These are phyloP conservation scores for Scolopax bukidnonensis DNA, from an alignment of 2,797 vertebrate species.

Conservation along the genomic window DNA sequence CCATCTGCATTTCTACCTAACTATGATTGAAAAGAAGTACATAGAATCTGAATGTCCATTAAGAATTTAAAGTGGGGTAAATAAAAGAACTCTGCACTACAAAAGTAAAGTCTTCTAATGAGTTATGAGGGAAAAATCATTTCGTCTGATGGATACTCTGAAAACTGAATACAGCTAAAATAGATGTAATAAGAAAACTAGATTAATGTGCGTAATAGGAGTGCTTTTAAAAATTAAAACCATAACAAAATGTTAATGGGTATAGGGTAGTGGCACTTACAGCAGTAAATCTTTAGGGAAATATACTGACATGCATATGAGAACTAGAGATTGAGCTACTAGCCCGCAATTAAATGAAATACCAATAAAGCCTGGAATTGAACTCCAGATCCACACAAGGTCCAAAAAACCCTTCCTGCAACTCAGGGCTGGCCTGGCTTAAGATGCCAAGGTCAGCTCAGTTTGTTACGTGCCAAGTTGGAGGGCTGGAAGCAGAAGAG, in stretches of 20 bases:
- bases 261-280: background rate
- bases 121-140: background rate
- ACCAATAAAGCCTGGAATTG: background rate
- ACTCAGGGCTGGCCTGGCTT: background rate
- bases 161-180: background rate
- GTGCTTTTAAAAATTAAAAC: conserved; percentile 36
- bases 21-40: background rate
- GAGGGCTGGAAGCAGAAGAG: background rate
- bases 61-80: background rate
- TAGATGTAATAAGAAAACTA: background rate
- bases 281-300: background rate
- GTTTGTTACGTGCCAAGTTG: background rate
- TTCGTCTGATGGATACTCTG: background rate
- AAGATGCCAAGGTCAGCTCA: background rate
- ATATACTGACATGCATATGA: rapidly evolving
- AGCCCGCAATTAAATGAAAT: background rate
- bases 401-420: background rate
- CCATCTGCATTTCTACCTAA: background rate
- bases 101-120: background rate
- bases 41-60: background rate
- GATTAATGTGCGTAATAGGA: background rate
- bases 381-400: rapidly evolving
- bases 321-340: background rate
- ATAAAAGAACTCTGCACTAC: background rate
- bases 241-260: background rate